Base-by-base conservation (phyloP, 92 coral and sea anemone species). In the Epizoanthus rinbou region DNA sequence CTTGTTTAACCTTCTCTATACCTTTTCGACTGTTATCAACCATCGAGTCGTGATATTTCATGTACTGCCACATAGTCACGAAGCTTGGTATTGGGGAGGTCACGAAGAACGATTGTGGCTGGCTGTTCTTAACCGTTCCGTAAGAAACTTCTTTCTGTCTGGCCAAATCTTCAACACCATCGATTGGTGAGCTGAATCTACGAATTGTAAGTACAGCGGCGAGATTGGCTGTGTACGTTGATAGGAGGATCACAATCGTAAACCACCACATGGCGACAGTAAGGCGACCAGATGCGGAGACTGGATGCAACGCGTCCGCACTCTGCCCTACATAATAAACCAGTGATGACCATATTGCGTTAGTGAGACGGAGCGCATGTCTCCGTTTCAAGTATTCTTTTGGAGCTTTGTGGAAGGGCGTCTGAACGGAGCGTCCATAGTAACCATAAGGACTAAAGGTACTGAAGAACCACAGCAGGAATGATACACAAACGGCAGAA, bases 241-340 rank as follows among this genome's bases (percentile, higher is more conserved):
- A 91, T 21, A 95, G 31, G 59, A 95, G 80, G 21, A 95, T 88
- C 16, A 91, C 80, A 10, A 90, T 87, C 0, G 98, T 87, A 83
- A 95, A 93, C 98, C 97, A 93, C 92, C 93, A 95, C 33, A 95
- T 90, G 8, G 94, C 94, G 11, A 91, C 95, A 1, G 94, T 87
- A 37, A 93, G 88, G n/a, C 97, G 73, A 19, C 95, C 98, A 28
- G 97, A 91, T 15, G 92, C 86, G 56, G 91, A 80, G 14, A 94
- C 92, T 5, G 95, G 98, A 21, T 91, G 92, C 28, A 93, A 88
- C 68, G 88, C 89, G 57, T 93, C 97, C 8, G 94, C 85, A 43
- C 97, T 91, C 69, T 95, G 95, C 25, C 98, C 98, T 22, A 95
- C 88, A 76, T 87, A 93, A 87, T 94, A 89, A 3, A 87, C 89